Percentiles rank a stretch among this genome's conserved stretches.
These are phyloP conservation scores for Sepiola atlantica DNA, from an alignment of 2,888 invertebrate genomes.

Conservation along the genomic window DNA sequence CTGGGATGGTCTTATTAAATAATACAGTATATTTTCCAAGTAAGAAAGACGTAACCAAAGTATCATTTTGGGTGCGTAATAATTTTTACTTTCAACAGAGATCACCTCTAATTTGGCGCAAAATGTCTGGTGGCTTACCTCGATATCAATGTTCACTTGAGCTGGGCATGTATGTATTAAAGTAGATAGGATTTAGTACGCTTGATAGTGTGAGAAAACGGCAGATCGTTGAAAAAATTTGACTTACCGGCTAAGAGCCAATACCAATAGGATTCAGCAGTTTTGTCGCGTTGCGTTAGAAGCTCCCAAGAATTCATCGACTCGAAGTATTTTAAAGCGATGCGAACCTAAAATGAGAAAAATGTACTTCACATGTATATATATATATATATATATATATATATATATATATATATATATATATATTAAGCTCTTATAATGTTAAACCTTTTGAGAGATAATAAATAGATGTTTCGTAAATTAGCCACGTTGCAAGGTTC, in stretches of 20 bases:
- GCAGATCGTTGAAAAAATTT: neutral
- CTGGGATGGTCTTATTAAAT: too few species aligned
- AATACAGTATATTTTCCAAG: too few species aligned
- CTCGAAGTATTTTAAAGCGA: constrained; percentile 60
- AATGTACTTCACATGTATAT: neutral
- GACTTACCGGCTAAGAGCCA: constrained; percentile 62
- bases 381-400: neutral
- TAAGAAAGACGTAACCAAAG: too few species aligned
- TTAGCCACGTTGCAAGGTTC: too few species aligned
- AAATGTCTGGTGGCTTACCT: too few species aligned
- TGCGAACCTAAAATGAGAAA: constrained; percentile 55
- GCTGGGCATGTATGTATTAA: too few species aligned
- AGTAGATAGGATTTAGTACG: too few species aligned
- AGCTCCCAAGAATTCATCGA: constrained; percentile 56
- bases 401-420: neutral
- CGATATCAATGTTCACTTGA: too few species aligned
- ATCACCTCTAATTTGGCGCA: too few species aligned
- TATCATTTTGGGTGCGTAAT: too few species aligned
- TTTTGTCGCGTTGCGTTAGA: constrained; percentile 50
- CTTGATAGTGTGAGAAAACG: neutral
- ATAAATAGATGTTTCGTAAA: too few species aligned
- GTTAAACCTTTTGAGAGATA: neutral
- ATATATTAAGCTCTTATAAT: neutral
- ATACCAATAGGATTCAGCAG: constrained; percentile 60
- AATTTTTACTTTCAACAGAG: too few species aligned